These are phyloP conservation scores for Epirrhoe alternata DNA, from an alignment of 2,888 invertebrate species.

Conservation along the genomic window DNA sequence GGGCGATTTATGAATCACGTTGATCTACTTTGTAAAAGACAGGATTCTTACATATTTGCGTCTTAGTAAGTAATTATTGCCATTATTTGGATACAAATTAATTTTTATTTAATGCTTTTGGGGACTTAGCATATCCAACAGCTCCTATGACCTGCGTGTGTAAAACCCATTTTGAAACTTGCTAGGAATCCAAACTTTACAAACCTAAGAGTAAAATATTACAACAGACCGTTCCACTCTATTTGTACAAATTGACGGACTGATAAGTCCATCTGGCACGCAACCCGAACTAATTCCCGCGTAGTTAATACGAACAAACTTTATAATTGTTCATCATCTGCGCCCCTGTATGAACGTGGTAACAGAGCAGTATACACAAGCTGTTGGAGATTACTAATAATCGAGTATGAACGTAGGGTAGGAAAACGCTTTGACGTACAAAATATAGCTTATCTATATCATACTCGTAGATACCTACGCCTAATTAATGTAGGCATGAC, in stretches of 20 bases:
- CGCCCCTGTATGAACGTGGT: constrained; percentile 66
- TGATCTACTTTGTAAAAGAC: constrained; percentile 5
- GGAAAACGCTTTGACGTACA: not conserved
- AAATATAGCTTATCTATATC: too few species aligned
- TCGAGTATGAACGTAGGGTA: constrained; percentile 17
- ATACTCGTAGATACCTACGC: too few species aligned
- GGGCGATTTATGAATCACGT: constrained; percentile 6
- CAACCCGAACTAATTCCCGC: constrained; percentile 73
- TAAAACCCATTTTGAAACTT: not conserved
- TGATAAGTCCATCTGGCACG: constrained; percentile 68
- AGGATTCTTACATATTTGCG: constrained; percentile 5
- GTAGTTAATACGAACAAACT: constrained; percentile 80
- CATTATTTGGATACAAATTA: too few species aligned
- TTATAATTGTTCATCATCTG: constrained; percentile 83
- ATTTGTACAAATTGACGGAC: constrained; percentile 22
- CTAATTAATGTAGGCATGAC: too few species aligned
- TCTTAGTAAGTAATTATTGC: not conserved
- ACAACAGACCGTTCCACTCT: constrained; percentile 13
- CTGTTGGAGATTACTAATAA: not conserved
- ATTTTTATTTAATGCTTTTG: not conserved
- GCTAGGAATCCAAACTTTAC: not conserved
- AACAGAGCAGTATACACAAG: constrained; percentile 50
- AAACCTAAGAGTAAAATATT: not conserved
- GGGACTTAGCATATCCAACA: not conserved
- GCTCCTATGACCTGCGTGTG: not conserved